These are phyloP conservation scores for Geodia barretti DNA, from an alignment of 37 sponge, comb jelly and placozoan species.

Conservation along the genomic window DNA sequence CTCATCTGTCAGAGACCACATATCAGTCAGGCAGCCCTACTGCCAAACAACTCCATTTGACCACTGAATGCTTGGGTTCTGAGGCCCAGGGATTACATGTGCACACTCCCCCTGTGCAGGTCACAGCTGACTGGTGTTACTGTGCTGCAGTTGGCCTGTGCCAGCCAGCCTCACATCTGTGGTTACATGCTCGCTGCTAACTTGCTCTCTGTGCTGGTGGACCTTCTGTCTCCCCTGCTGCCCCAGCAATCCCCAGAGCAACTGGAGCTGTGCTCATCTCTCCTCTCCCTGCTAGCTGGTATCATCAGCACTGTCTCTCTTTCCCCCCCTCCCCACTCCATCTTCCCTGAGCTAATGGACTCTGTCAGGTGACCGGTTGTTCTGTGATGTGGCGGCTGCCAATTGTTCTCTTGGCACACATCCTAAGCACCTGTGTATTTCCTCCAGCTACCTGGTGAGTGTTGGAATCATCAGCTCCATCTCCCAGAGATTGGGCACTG, in stretches of 20 bases:
- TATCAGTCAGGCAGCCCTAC: no score
- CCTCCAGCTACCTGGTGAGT: constrained; percentile 73
- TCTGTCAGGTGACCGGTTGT: not conserved
- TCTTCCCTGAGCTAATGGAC: constrained; percentile 1
- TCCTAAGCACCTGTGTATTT: not conserved
- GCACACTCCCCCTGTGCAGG: constrained; percentile 10
- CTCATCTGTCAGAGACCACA: no score
- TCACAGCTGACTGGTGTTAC: constrained; percentile 19
- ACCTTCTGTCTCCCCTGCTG: constrained; percentile 26
- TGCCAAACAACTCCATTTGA: no score
- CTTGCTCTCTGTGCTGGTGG: constrained; percentile 33
- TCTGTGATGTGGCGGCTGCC: no score
- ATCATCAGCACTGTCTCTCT: constrained; percentile 38
- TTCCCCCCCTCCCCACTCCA: constrained; percentile 15
- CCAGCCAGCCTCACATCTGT: constrained; percentile 21
- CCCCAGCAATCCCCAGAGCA: not conserved
- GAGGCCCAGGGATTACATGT: not conserved
- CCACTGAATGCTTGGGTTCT: no score
- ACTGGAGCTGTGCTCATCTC: constrained; percentile 34
- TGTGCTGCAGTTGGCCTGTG: constrained; percentile 23
- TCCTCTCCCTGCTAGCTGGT: constrained; percentile 40
- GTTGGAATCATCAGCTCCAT: constrained; percentile 60
- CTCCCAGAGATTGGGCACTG: constrained; percentile 34
- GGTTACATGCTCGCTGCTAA: constrained; percentile 38
- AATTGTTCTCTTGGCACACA: no score